Evolutionary conservation across 2,797 vertebrate species (phyloP).

Genomic region (Rhabdophis nuchalis): DNA sequence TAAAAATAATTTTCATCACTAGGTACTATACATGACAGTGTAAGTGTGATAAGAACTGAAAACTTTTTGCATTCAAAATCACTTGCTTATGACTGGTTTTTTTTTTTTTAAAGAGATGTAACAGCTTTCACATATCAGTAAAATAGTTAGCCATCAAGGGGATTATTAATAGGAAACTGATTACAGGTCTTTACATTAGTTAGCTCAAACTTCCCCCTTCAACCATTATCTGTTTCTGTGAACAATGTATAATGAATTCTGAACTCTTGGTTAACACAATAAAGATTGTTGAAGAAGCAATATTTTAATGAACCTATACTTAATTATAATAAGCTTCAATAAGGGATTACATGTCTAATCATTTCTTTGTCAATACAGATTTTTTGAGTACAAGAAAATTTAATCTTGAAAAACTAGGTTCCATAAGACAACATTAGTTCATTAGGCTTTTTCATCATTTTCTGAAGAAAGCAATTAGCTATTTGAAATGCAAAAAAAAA

Average conservation of each 20-base stretch:
- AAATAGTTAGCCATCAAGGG: not conserved
- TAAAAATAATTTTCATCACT: not conserved
- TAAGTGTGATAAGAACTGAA: not conserved
- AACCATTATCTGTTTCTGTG: not conserved
- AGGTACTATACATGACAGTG: not conserved
- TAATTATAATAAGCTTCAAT: not conserved
- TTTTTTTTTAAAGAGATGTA: not conserved
- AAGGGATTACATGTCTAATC: not conserved
- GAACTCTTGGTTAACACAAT: not conserved
- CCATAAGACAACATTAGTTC: not conserved
- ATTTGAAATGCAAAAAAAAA: not conserved
- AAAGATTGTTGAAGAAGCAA: not conserved
- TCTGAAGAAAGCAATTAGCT: not conserved
- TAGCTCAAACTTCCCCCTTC: not conserved
- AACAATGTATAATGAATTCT: not conserved
- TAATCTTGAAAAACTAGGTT: not conserved
- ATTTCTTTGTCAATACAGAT: not conserved
- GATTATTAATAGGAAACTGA: not conserved
- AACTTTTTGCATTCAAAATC: not conserved
- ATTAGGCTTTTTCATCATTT: not conserved
- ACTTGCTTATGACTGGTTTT: not conserved
- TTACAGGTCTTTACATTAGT: not conserved
- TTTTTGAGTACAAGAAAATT: not conserved
- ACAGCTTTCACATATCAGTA: not conserved
- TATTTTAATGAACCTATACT: not conserved